These are phyloP conservation scores for Halocynthia roretzi DNA, from an alignment of 23 tunicate species.

Conservation along the genomic window DNA sequence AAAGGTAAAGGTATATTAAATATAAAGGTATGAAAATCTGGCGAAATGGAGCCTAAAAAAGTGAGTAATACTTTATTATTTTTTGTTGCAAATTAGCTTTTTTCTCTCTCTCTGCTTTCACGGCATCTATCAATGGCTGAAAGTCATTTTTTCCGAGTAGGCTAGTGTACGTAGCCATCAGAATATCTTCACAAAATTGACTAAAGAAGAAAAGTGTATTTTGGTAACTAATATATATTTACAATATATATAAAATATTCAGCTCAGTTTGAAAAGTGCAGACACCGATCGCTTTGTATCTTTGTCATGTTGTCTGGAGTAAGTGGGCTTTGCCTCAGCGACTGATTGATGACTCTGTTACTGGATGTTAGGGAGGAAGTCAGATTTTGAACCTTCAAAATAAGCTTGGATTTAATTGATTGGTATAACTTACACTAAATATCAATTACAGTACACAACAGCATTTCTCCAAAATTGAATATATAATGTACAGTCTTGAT, in stretches of 20 bases:
- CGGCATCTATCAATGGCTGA: constrained; percentile 38
- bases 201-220: constrained; percentile 11
- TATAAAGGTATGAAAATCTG: too few relatives aligned
- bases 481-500: not conserved
- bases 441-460: not conserved
- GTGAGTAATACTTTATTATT: constrained; percentile 42
- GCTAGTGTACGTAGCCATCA: constrained; percentile 33
- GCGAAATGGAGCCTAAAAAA: too few relatives aligned
- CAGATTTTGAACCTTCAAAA: constrained; percentile 10
- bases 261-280: not conserved
- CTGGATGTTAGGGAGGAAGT: constrained; percentile 34
- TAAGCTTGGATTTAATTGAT: not conserved
- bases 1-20: too few relatives aligned
- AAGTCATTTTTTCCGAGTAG: constrained; percentile 29
- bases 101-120: constrained; percentile 37
- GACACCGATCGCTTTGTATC: constrained; percentile 55
- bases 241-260: too few relatives aligned
- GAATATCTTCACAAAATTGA: constrained; percentile 76
- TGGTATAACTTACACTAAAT: not conserved
- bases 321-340: constrained; percentile 78
- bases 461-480: not conserved
- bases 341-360: constrained; percentile 55
- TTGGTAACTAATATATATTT: not conserved
- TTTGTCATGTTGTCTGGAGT: constrained; percentile 63
- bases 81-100: constrained; percentile 61